phyloP scores from a whole-genome alignment of 2,888 invertebrate species.

The Macroteleia sp. region DNA sequence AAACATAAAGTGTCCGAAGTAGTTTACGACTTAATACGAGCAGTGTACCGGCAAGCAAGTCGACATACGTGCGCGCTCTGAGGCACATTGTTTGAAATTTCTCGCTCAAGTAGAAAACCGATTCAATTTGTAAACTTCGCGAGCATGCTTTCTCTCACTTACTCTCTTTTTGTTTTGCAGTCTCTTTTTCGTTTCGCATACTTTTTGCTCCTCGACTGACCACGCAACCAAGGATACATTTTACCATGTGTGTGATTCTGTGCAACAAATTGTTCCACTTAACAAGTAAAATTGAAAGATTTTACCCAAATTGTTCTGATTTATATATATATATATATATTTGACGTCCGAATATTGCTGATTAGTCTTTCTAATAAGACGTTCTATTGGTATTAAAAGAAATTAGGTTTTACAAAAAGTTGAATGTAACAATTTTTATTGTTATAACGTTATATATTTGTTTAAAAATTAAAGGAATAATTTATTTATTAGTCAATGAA shows the following conservation, averaged over 20 bases:
- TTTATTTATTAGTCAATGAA: too few species aligned
- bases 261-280: constrained; percentile 45
- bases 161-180: constrained; percentile 7
- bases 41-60: constrained; percentile 41
- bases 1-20: constrained; percentile 61
- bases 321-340: too few species aligned
- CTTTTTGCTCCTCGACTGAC: constrained; percentile 43
- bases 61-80: constrained; percentile 52
- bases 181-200: constrained; percentile 17
- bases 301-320: constrained; percentile 16
- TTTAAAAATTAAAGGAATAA: too few species aligned
- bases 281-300: constrained; percentile 46
- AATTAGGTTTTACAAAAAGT: too few species aligned
- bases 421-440: too few species aligned
- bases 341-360: too few species aligned
- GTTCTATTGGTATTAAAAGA: too few species aligned
- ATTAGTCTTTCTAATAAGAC: too few species aligned
- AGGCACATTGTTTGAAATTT: constrained; percentile 57
- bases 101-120: constrained; percentile 52
- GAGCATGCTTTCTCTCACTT: constrained; percentile 10
- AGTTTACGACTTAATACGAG: constrained; percentile 60
- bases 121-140: constrained; percentile 58
- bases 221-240: constrained; percentile 29
- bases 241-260: constrained; percentile 27
- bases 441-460: too few species aligned